Evolutionary conservation across 2,888 invertebrate genomes (phyloP), one percentile per base, ranked within the genome.

Genomic region (Metopia argyrocephala): DNA sequence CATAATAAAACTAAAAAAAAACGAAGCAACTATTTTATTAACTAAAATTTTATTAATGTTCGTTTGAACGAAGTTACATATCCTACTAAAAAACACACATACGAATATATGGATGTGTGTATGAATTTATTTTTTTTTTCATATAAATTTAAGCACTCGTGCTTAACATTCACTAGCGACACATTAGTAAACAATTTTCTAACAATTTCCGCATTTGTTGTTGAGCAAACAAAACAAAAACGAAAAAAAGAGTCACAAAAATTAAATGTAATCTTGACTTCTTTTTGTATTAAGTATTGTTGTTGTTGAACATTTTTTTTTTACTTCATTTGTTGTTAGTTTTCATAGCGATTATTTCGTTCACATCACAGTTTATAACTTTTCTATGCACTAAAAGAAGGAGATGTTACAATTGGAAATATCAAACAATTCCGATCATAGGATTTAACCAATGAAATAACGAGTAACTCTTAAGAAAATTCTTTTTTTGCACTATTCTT

Each of bases 181-280:
- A 78, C 78, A 81, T 81, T 69, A 74, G 74, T 62, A 65, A 81
- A 78, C 81, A 74, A 81, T 81, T 81, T 78, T 78, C 78, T 57
- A 70, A 81, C 81, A 78, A 81, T 81, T 81, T 81, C 81, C 81
- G 81, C 81, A 81, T 81, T 78, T 74, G 78, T 66, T 78, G 74
- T 70, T 66, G 23, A 46, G 61, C 64, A 69, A 9, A 69, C n/a
- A 25, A n/a, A 45, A 5, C 18, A 70, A 46, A 25, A 46, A 38
- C 25, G 20, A 69, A 21, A 15, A 59, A 15, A 21, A 21, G n/a
- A 45, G 31, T 12, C 2, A 38, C 12, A 50, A 65, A 65, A 69
- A 68, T 48, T 61, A 61, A 69, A 62, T 76, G 54, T 68, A 76
- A 69, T 62, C 73, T 73, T 64, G 73, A 38, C 59, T 79, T 31